A percentile compares a stretch with the other conserved stretches of the same genome.
These are phyloP conservation scores for Chanos chanos DNA, from an alignment of 2,797 vertebrate species.

Conservation along the genomic window DNA sequence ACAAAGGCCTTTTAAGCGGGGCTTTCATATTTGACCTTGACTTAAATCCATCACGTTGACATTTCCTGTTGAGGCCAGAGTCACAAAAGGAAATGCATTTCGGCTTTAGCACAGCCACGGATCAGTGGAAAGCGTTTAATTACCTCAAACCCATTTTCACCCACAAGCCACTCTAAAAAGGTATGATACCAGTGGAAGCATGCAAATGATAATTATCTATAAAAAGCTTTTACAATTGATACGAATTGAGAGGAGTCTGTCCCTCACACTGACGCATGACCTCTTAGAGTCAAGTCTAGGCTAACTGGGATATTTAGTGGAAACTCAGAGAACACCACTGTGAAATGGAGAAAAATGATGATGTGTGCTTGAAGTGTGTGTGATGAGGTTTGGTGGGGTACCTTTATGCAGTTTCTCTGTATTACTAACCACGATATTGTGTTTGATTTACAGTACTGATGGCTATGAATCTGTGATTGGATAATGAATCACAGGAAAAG, in stretches of 20 bases:
- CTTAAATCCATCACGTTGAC: conserved; percentile 70
- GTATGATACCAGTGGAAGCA: conserved; percentile 45
- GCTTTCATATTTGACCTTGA: conserved; percentile 73
- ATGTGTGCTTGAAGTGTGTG: conserved; percentile 43
- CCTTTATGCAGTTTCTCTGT: conserved; percentile 37
- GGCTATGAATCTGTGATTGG: too few species aligned
- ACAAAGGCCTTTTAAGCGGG: conserved; percentile 59
- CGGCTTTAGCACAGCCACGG: conserved; percentile 36
- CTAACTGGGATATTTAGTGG: conserved; percentile 49
- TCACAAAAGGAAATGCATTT: conserved; percentile 37
- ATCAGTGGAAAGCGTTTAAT: conserved; percentile 51
- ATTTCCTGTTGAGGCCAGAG: conserved; percentile 51
- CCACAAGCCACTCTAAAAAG: conserved; percentile 43
- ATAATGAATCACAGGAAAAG: too few species aligned
- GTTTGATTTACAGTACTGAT: too few species aligned
- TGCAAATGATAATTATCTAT: conserved; percentile 59
- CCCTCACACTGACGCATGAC: conserved; percentile 40
- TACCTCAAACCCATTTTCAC: conserved; percentile 57
- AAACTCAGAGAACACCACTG: background rate
- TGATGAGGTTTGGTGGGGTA: conserved; percentile 54
- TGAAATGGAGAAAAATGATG: conserved; percentile 58
- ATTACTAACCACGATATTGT: conserved; percentile 9
- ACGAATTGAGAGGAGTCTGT: conserved; percentile 27
- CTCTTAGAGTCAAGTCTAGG: conserved; percentile 15
- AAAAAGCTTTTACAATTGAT: conserved; percentile 48